phyloP scores from a whole-genome alignment of 2,888 invertebrate species.

The Sinhomidia bicolor region DNA sequence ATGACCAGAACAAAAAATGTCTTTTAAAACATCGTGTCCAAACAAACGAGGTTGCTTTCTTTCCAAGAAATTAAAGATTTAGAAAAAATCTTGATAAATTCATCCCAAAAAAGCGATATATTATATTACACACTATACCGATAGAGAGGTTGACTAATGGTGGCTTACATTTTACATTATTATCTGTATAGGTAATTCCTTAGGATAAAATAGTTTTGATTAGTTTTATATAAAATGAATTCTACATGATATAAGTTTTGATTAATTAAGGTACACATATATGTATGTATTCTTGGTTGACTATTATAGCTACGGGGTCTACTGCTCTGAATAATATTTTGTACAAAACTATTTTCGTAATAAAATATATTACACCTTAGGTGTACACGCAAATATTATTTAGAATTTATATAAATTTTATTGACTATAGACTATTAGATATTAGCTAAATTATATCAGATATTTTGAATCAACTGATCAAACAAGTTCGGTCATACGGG shows the following conservation, averaged over 20 bases:
- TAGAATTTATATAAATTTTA: not conserved
- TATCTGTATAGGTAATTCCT: not conserved
- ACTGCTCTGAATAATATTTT: conserved; percentile 57
- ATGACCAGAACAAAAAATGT: not conserved
- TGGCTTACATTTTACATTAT: not conserved
- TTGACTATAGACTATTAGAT: not conserved
- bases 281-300: conserved; percentile 13
- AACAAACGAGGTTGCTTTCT: conserved; percentile 69
- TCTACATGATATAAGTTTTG: not conserved
- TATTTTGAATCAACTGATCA: not conserved
- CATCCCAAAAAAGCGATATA: not conserved
- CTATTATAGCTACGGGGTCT: conserved; percentile 62
- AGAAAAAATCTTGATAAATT: conserved; percentile 13
- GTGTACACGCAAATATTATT: too few species aligned
- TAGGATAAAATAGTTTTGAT: not conserved
- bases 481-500: conserved; percentile 75
- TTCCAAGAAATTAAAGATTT: conserved; percentile 54
- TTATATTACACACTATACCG: not conserved
- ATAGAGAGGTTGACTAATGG: not conserved
- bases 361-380: not conserved
- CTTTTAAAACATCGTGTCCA: conserved; percentile 38
- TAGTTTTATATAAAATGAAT: not conserved
- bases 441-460: too few species aligned
- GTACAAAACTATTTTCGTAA: conserved; percentile 35
- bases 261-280: not conserved